Conservation (phyloP, 2,113 vertebrate species). For the Macaca mulatta region DNA sequence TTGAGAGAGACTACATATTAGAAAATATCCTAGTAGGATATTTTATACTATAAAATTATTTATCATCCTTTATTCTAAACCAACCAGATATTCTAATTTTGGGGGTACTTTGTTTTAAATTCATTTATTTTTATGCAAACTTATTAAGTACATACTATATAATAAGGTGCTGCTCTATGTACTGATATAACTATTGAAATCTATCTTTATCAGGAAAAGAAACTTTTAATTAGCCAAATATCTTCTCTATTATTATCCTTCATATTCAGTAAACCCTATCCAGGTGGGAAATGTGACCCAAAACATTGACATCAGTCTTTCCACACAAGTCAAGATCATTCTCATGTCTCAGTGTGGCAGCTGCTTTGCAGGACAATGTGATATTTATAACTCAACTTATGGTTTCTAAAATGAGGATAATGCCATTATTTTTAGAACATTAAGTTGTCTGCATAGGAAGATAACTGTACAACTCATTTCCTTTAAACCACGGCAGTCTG, state of each 20-base stretch:
- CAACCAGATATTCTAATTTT: not conserved
- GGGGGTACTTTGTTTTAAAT: not conserved
- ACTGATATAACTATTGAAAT: not conserved
- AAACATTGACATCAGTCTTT: not conserved
- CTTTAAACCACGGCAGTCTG: not conserved
- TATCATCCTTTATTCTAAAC: constrained; percentile 11
- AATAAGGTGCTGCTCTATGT: not conserved
- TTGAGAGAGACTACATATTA: not conserved
- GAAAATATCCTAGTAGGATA: not conserved
- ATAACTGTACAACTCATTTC: constrained; percentile 19
- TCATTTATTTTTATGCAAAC: not conserved
- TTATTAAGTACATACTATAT: not conserved
- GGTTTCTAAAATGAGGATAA: not conserved
- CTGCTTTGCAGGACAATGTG: not conserved
- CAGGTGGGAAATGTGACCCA: not conserved
- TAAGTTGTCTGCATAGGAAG: constrained; percentile 29
- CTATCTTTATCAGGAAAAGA: not conserved
- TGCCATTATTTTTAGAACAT: not conserved
- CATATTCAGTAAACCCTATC: not conserved
- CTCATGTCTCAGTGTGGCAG: not conserved
- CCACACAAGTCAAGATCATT: not conserved
- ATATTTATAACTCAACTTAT: not conserved
- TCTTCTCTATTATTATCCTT: not conserved
- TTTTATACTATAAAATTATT: not conserved
- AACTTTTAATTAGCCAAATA: not conserved